Evolutionary conservation across 2,888 invertebrate genomes (phyloP), one percentile per base, ranked within the genome.

Genomic region (Hirtodrosophila trivittata): DNA sequence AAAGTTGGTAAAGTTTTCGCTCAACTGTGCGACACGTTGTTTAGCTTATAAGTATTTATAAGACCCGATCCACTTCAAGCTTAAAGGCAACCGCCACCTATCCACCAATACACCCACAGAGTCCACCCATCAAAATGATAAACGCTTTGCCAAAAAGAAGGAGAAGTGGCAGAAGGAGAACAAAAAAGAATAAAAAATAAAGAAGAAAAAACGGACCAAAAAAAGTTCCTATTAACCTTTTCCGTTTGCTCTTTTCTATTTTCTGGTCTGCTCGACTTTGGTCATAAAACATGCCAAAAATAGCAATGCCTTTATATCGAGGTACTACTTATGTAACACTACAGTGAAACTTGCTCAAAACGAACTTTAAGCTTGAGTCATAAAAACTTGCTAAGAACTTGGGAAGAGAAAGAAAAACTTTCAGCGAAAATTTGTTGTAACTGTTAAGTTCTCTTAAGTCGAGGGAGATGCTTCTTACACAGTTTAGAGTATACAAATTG

Each of bases 211-310:
- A 14, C 50, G 42, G 13, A 47, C 7, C 41, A 46, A 46, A 70
- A 56, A 50, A 75, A 66, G 67, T 71, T 65, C 65, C 75, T 51
- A 78, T 86, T 86, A 84, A 81, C 80, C 77, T 86, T 85, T 82
- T 77, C 54, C 42, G 26, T 52, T 57, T 51, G 39, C 37, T 45
- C 37, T 37, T 50, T 63, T 57, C 51, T 64, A 67, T 62, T 62
- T 63, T 66, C 47, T 32, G 46, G 32, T 55, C 37, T 21, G 33
- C 46, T 37, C 56, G 45, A 49, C 43, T 64, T 67, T 58, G 49
- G 49, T 57, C 65, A 80, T 83, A 83, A 80, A 75, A 75, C 75
- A 86, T 80, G 80, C 75, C 84, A 77, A 70, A 77, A 77, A 82
- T 80, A 77, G 84, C 67, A 70, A 72, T 64, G 58, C 56, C 51